Conservation (phyloP, 1,140 invertebrate genomes). For the Bombus superbus region DNA sequence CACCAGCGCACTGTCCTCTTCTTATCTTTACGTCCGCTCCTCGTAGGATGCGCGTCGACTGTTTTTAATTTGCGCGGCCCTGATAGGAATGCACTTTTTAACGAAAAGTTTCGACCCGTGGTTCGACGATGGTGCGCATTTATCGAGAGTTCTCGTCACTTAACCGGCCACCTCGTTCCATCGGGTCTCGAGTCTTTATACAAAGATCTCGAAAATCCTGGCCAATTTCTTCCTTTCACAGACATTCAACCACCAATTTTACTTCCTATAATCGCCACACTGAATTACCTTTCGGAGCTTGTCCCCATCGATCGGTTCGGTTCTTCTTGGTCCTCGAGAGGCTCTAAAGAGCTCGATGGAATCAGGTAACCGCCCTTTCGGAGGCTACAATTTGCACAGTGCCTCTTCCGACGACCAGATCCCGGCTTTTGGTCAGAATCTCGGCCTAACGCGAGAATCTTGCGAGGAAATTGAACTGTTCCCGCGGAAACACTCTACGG, state of each 20-base stretch:
- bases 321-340: slow-evolving; percentile 4
- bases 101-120: not conserved
- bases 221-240: not conserved
- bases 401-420: slow-evolving; percentile 17
- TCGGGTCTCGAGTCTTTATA: not conserved
- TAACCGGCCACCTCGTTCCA: not conserved
- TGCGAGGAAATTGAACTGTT: slow-evolving; percentile 41
- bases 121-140: not conserved
- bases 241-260: not conserved
- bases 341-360: slow-evolving; percentile 7
- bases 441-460: slow-evolving; percentile 11
- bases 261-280: not conserved
- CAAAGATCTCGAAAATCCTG: not conserved
- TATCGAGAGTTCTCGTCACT: not conserved
- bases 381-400: slow-evolving; percentile 18
- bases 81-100: slow-evolving; percentile 4
- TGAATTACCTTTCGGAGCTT: not conserved
- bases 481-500: slow-evolving; percentile 21
- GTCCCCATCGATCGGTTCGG: not conserved
- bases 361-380: not conserved
- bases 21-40: not conserved
- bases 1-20: not conserved
- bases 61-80: slow-evolving; percentile 15
- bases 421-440: slow-evolving; percentile 12
- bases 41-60: not conserved